These are phyloP conservation scores for Dione vanillae DNA, from an alignment of 2,888 invertebrate species.

Conservation along the genomic window DNA sequence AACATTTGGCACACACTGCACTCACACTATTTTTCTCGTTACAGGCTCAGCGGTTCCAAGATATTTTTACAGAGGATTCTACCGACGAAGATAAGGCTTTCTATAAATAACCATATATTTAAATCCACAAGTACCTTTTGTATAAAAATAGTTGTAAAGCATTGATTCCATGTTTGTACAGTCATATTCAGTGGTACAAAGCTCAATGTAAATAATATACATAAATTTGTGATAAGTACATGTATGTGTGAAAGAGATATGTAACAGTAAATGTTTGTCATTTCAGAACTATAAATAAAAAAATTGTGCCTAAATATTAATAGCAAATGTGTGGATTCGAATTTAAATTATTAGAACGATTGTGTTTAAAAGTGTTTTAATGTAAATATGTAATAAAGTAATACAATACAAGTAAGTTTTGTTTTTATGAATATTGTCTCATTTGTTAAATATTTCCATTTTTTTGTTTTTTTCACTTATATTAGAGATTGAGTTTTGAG, in stretches of 20 bases:
- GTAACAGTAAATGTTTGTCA: conserved; percentile 19
- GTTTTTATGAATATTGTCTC: neutral
- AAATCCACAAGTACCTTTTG: conserved; percentile 45
- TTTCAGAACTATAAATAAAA: conserved; percentile 9
- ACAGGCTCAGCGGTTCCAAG: conserved; percentile 58
- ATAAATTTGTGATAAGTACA: conserved; percentile 49
- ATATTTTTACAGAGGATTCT: conserved; percentile 62
- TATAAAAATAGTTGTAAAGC: conserved; percentile 36
- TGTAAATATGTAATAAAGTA: conserved; percentile 46
- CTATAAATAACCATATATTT: conserved; percentile 25
- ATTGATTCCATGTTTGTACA: conserved; percentile 38
- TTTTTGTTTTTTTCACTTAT: no score
- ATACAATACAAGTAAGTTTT: neutral
- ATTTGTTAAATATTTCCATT: no score
- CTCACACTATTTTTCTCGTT: conserved; percentile 47
- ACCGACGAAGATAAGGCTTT: conserved; percentile 54
- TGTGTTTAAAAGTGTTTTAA: conserved; percentile 37
- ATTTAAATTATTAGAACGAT: conserved; percentile 46
- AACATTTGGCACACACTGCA: conserved; percentile 2
- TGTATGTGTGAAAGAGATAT: conserved; percentile 44
- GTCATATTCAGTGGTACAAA: conserved; percentile 42
- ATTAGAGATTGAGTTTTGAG: no score
- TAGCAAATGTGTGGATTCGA: conserved; percentile 37
- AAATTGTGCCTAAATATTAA: conserved; percentile 8
- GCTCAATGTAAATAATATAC: conserved; percentile 49